These are phyloP conservation scores for Lacerta viridis DNA, from an alignment of 2,797 vertebrate genomes.

Conservation along the genomic window DNA sequence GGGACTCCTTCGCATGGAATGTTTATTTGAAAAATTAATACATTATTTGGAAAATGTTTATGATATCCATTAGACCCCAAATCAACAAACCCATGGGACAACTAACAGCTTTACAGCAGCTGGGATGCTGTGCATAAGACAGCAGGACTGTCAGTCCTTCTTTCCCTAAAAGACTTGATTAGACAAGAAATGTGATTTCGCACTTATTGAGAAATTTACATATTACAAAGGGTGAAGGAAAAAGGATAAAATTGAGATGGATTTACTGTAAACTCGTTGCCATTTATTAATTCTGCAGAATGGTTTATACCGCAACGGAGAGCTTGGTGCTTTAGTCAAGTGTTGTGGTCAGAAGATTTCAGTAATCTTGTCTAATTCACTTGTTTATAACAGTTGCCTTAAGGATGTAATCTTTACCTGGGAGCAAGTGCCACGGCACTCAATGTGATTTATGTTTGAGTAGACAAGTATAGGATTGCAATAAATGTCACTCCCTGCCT, in stretches of 20 bases:
- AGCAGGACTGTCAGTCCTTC: background rate
- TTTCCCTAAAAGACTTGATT: background rate
- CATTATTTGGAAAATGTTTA: background rate
- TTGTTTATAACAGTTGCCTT: background rate
- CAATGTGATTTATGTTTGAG: background rate
- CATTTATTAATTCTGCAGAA: background rate
- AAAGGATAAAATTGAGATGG: background rate
- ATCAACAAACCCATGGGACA: background rate
- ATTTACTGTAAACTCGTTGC: background rate
- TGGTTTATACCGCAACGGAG: background rate
- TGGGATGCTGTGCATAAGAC: background rate
- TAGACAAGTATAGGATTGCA: background rate
- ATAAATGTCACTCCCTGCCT: background rate
- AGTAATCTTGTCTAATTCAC: background rate
- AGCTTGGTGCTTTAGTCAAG: background rate
- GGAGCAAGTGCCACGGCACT: background rate
- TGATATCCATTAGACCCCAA: background rate
- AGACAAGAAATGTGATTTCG: background rate
- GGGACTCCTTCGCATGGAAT: background rate
- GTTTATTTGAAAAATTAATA: too few species aligned
- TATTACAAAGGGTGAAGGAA: background rate
- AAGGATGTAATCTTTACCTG: background rate
- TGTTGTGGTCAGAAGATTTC: background rate
- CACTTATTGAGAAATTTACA: background rate
- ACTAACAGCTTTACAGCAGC: too few species aligned